phyloP scores from a whole-genome alignment of 1,140 invertebrate genomes.

The Portunus trituberculatus region DNA sequence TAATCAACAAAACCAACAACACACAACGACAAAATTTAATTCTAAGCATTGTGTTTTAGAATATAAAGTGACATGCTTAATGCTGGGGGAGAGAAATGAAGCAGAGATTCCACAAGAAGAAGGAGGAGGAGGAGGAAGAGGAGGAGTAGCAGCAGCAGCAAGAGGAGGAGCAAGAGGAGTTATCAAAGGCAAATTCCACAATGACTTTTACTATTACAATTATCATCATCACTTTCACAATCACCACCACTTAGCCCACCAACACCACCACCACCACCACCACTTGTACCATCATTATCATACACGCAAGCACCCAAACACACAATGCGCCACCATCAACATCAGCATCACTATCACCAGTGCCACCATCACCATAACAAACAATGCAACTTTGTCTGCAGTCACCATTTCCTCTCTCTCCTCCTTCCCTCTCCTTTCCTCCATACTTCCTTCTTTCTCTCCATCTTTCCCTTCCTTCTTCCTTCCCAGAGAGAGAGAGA shows the following conservation, averaged over 20 bases:
- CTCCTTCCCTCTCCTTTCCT: neutral
- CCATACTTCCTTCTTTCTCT: neutral
- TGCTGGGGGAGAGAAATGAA: too few species aligned
- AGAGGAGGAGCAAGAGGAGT: too few species aligned
- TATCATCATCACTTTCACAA: neutral
- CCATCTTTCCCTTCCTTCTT: too few species aligned
- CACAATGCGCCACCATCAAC: neutral
- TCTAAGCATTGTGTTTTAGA: too few species aligned
- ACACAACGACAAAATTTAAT: too few species aligned
- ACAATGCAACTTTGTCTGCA: neutral
- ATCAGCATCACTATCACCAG: neutral
- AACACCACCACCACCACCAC: conserved; percentile 21
- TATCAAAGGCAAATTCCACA: too few species aligned
- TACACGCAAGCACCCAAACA: neutral
- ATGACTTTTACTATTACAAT: neutral
- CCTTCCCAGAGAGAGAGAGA: neutral
- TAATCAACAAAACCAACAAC: too few species aligned
- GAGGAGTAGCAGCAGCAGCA: too few species aligned
- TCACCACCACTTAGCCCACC: neutral
- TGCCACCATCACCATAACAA: neutral
- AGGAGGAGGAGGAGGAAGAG: too few species aligned
- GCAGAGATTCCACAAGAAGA: too few species aligned
- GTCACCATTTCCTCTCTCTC: neutral
- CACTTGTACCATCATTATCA: neutral
- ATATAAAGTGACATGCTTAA: too few species aligned